Evolutionary conservation across 2,888 invertebrate genomes (phyloP).

Genomic region (Archips crataeganus): DNA sequence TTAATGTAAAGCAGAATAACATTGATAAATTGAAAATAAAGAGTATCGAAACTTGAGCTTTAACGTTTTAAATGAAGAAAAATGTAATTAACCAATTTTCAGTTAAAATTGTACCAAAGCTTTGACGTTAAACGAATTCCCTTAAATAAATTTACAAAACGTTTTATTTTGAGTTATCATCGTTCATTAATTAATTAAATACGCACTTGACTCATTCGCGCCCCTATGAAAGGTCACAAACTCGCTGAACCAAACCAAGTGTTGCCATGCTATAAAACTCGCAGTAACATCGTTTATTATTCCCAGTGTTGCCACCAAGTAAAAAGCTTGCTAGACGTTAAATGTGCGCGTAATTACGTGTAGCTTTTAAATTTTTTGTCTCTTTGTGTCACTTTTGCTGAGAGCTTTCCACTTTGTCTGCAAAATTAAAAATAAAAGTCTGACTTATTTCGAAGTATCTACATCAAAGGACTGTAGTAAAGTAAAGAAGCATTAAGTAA

Average conservation of each 20-base stretch:
- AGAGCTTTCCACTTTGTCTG: conserved; percentile 31
- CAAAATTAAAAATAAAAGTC: conserved; percentile 34
- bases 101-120: too few relatives aligned
- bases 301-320: conserved; percentile 10
- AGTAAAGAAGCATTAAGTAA: background rate
- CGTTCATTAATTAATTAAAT: too few relatives aligned
- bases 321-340: conserved; percentile 35
- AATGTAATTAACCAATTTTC: too few relatives aligned
- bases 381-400: conserved; percentile 18
- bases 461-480: background rate
- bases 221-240: background rate
- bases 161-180: too few relatives aligned
- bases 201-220: too few relatives aligned
- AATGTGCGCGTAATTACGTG: conserved; percentile 30
- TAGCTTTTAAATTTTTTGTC: conserved; percentile 23
- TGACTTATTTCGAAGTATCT: conserved; percentile 3
- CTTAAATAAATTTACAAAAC: too few relatives aligned
- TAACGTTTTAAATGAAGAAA: too few relatives aligned
- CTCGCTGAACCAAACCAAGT: background rate
- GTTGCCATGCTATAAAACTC: background rate
- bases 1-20: background rate
- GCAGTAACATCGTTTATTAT: background rate
- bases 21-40: too few relatives aligned
- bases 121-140: too few relatives aligned
- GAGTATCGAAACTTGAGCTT: too few relatives aligned